Conservation (phyloP, 2,113 vertebrate genomes). For the Pyrgilauda ruficollis region DNA sequence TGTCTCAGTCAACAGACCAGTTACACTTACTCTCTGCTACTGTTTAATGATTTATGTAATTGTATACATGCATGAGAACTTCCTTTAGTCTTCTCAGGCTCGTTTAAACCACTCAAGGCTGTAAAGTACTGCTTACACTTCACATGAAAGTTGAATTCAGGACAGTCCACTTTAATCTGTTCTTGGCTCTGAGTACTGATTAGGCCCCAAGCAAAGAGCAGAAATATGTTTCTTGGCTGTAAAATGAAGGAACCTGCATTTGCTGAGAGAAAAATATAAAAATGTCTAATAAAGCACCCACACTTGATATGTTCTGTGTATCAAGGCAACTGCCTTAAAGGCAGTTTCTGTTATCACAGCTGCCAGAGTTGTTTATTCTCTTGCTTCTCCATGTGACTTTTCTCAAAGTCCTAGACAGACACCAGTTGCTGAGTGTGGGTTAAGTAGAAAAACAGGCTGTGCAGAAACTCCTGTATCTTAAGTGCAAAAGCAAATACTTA, state of each 20-base stretch:
- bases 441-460: neutral
- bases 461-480: neutral
- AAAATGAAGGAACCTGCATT: neutral
- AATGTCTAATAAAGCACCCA: neutral
- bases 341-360: neutral
- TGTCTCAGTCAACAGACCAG: neutral
- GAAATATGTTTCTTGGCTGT: neutral
- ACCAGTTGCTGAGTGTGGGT: neutral
- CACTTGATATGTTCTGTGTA: neutral
- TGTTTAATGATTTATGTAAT: neutral
- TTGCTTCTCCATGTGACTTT: neutral
- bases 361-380: neutral
- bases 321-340: neutral
- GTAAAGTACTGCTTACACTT: neutral
- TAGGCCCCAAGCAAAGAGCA: neutral
- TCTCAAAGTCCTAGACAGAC: neutral
- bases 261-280: neutral
- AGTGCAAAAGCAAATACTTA: neutral
- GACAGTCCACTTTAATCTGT: neutral
- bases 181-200: neutral
- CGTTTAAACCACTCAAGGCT: neutral
- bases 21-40: neutral
- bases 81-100: neutral
- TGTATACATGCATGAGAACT: neutral
- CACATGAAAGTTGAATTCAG: slow-evolving; percentile 4